Evolutionary conservation across 2,113 vertebrate species (phyloP).

Genomic region (Cacatua alba): DNA sequence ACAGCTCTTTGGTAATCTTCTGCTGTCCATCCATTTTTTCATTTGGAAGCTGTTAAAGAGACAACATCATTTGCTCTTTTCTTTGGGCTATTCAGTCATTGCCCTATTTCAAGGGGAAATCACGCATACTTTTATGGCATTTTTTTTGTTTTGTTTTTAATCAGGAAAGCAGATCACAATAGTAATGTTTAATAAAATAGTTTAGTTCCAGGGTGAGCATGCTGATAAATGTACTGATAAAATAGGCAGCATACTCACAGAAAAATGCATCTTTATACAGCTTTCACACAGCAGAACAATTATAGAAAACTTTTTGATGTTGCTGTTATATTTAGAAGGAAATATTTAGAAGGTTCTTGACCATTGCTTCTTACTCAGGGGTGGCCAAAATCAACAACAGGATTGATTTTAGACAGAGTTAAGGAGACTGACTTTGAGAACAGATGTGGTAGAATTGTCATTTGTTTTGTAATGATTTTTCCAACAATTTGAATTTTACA

Average conservation of each 20-base stretch:
- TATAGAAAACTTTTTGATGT: neutral
- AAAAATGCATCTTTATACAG: neutral
- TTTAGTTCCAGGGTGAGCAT: neutral
- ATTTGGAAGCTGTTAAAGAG: neutral
- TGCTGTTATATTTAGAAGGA: neutral
- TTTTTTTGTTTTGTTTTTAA: neutral
- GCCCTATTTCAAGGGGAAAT: neutral
- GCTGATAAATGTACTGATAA: neutral
- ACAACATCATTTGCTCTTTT: neutral
- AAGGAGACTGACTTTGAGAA: neutral
- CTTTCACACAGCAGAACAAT: neutral
- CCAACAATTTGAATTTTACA: neutral
- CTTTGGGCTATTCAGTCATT: neutral
- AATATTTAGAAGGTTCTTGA: neutral
- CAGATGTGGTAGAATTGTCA: neutral
- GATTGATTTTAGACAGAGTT: neutral
- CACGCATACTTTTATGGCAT: neutral
- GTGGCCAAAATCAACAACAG: neutral
- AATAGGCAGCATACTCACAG: neutral
- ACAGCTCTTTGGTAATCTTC: neutral
- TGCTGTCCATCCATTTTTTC: neutral
- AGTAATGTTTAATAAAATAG: neutral
- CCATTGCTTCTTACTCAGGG: neutral
- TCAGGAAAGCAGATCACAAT: neutral
- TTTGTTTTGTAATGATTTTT: neutral